Evolutionary conservation across 2,113 vertebrate species (phyloP), one percentile per base, ranked within the genome.

Genomic region (Hassar affinis): DNA sequence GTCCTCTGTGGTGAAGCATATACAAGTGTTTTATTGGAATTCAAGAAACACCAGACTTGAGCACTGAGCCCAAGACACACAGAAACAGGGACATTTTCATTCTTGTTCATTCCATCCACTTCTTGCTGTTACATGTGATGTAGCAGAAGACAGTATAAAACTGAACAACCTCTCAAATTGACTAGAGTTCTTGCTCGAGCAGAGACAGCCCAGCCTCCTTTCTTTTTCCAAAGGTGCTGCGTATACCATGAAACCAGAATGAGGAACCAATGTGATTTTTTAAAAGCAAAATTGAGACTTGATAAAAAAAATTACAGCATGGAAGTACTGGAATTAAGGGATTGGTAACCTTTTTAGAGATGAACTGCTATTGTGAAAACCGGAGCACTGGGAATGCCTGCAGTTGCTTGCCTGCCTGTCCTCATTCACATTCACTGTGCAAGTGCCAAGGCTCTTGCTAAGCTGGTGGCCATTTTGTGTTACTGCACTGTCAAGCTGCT

Each of bases 401-500:
- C 42, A 47, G 47, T 35, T 12, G 57, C 33, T 54, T 22, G 59
- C 18, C 35, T 51, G 30, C 56, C 57, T 57, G 7, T 42, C n/a
- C 62, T 66, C n/a, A 22, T 15, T 86, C 62, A 79, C 15, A 80
- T 59, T 64, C n/a, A 84, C 42, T 62, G 79, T 42, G 47, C 77
- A 61, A 49, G 45, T 83, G 62, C 54, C 15, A 35, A 72, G 17
- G 78, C 22, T 72, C 42, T 59, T 61, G 15, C n/a, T 6, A 20
- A 82, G 56, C 47, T 84, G 81, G 87, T 82, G 82, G 87, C 88
- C 88, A 89, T 89, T 89, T 89, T 88, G 84, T 82, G 84, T 81
- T 81, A 82, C 69, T 87, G 80, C 85, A 86, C 30, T 69, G 78
- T 64, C 62, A 27, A 64, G 38, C 72, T 71, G 38, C 38, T 47